Percentiles rank a stretch among this genome's conserved stretches.
These are phyloP conservation scores for Halisarca cf. caerulea DNA, from an alignment of 37 sponge, comb jelly and placozoan genomes.

Conservation along the genomic window DNA sequence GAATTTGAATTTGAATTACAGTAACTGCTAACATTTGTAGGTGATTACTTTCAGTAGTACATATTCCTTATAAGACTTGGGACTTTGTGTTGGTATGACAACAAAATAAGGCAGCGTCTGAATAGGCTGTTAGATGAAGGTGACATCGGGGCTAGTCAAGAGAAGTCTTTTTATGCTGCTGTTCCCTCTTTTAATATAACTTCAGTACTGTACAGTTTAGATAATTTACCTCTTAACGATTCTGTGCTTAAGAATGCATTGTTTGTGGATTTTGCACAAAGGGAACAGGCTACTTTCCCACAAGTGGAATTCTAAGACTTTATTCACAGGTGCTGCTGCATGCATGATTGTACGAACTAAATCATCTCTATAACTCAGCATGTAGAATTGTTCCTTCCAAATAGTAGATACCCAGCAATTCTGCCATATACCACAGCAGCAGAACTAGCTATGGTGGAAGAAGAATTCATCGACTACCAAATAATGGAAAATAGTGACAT, in stretches of 20 bases:
- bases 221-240: slow-evolving; percentile 30
- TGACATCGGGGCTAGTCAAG: slow-evolving; percentile 7
- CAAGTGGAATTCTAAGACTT: slow-evolving; percentile 39
- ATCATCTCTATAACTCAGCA: too few species aligned
- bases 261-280: slow-evolving; percentile 30
- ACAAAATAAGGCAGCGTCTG: slow-evolving; percentile 19
- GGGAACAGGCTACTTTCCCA: slow-evolving; percentile 2
- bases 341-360: too few species aligned
- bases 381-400: too few species aligned
- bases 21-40: too few species aligned
- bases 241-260: slow-evolving; percentile 1
- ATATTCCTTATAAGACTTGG: too few species aligned
- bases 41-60: too few species aligned
- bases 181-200: slow-evolving; percentile 33
- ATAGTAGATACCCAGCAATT: too few species aligned
- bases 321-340: too few species aligned
- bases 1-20: too few species aligned
- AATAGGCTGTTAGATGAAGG: slow-evolving; percentile 23
- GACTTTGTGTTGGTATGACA: too few species aligned
- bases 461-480: slow-evolving; percentile 35
- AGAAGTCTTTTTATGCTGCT: slow-evolving; percentile 39
- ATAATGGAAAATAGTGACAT: slow-evolving; percentile 12
- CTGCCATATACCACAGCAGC: background rate
- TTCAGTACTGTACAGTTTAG: slow-evolving; percentile 22
- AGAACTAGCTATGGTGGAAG: slow-evolving; percentile 14